Evolutionary conservation across 2,888 invertebrate species (phyloP), one percentile per base, ranked within the genome.

Genomic region (Lasioglossum marginatum): DNA sequence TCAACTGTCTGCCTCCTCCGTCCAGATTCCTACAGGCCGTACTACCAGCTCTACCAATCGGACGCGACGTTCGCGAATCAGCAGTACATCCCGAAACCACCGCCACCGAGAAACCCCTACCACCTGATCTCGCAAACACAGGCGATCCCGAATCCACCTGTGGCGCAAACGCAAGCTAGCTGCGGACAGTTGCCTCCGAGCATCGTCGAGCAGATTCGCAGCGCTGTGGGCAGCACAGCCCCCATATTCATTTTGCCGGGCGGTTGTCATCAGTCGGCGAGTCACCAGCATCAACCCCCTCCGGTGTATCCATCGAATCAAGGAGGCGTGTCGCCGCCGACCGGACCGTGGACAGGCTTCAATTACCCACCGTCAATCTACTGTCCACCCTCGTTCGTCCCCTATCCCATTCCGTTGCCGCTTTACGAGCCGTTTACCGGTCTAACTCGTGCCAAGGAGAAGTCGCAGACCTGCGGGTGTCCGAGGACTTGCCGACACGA

Each of bases 161-260:
- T n/a, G 31, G 4, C 71, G 6, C 87, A 82, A 10, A 71, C 70
- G 14, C 82, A 82, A 72, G 60, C 78, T n/a, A 85, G 66, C 52
- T 81, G 63, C 60, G 43, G 57, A 45, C 63, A 76, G 10, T 79
- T 92, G 37, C 90, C 92, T 0, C 89, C 90, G 34, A 91, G 83
- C 48, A 74, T 92, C 12, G 73, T 92, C 63, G 94, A 94, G 19
- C 94, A 94, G 77, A 91, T 93, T 43, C 93, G 93, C 27, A 81
- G 89, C 6, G 90, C 89, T 85, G 80, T 91, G 27, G 79, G 79
- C 78, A 81, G 74, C 43, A 31, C 90, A 63, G 37, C 90, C 72
- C 94, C 94, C 34, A 93, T 94, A 73, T 93, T 94, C 82, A 94
- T 94, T 70, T 87, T 94, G 0, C 94, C 94, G 0, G 90, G 86